Percentiles rank a stretch among this genome's conserved stretches.
These are phyloP conservation scores for Odontocerum albicorne DNA, from an alignment of 2,888 invertebrate species.

Conservation along the genomic window DNA sequence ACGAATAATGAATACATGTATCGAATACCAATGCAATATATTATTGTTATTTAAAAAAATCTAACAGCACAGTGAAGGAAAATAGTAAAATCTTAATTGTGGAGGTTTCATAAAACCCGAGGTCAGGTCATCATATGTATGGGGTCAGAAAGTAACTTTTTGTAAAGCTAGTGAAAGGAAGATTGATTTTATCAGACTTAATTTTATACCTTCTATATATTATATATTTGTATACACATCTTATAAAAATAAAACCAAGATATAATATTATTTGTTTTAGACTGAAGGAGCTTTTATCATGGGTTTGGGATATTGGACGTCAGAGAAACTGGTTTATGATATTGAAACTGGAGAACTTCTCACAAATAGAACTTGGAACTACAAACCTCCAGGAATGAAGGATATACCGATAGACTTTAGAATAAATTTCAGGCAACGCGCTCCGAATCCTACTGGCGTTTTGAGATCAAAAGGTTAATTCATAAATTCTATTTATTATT, in stretches of 20 bases:
- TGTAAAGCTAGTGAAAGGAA: too few relatives aligned
- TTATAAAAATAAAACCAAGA: neutral
- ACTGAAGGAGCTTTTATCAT: slow-evolving; percentile 61
- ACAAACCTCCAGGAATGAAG: slow-evolving; percentile 69
- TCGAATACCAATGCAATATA: too few relatives aligned
- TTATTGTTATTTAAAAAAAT: too few relatives aligned
- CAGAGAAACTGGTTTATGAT: neutral
- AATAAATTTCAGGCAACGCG: slow-evolving; percentile 62
- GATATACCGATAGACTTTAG: slow-evolving; percentile 72
- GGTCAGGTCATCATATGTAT: too few relatives aligned
- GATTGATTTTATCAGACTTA: too few relatives aligned
- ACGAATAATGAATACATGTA: too few relatives aligned
- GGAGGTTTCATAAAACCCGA: too few relatives aligned
- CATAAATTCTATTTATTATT: too few relatives aligned
- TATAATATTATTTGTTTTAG: slow-evolving; percentile 2
- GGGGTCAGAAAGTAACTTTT: too few relatives aligned
- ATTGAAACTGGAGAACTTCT: neutral
- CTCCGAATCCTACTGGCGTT: slow-evolving; percentile 63
- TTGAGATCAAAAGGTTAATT: slow-evolving; percentile 72
- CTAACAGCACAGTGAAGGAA: too few relatives aligned
- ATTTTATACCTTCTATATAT: neutral
- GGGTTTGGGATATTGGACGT: slow-evolving; percentile 57
- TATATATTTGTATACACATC: neutral
- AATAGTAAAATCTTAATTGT: too few relatives aligned
- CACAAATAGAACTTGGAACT: slow-evolving; percentile 48